Evolutionary conservation across 2,888 invertebrate genomes (phyloP).

Genomic region (Euphydryas editha): DNA sequence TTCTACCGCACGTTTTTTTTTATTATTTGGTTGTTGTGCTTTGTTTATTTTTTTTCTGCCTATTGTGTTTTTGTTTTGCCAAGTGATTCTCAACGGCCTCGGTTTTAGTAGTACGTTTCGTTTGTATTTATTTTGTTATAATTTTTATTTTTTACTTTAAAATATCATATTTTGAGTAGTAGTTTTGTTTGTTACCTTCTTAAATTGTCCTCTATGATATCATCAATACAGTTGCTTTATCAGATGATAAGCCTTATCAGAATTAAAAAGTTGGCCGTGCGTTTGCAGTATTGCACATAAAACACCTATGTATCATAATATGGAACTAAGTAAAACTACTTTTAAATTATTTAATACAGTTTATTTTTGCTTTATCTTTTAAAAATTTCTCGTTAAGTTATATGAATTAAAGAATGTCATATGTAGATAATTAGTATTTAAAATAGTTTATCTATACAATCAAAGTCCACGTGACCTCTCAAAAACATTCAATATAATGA

Average conservation of each 20-base stretch:
- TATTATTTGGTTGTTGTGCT: slow-evolving; percentile 49
- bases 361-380: not conserved
- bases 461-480: not conserved
- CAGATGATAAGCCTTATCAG: slow-evolving; percentile 73
- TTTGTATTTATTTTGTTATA: slow-evolving; percentile 45
- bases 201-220: slow-evolving; percentile 57
- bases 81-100: slow-evolving; percentile 67
- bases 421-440: not conserved
- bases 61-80: slow-evolving; percentile 71
- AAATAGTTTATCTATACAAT: not conserved
- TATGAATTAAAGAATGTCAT: not conserved
- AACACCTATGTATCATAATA: slow-evolving; percentile 37
- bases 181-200: slow-evolving; percentile 47
- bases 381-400: not conserved
- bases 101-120: slow-evolving; percentile 69
- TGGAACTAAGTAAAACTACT: slow-evolving; percentile 21
- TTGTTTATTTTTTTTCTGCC: slow-evolving; percentile 52
- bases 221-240: slow-evolving; percentile 78
- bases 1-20: slow-evolving; percentile 49
- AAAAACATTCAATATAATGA: not conserved
- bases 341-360: not conserved
- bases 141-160: slow-evolving; percentile 43
- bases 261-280: slow-evolving; percentile 55
- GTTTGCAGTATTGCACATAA: slow-evolving; percentile 61
- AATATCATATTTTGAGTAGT: slow-evolving; percentile 44